Evolutionary conservation across 2,113 vertebrate species (phyloP), one percentile per base, ranked within the genome.

Genomic region (Tachysurus vachellii): DNA sequence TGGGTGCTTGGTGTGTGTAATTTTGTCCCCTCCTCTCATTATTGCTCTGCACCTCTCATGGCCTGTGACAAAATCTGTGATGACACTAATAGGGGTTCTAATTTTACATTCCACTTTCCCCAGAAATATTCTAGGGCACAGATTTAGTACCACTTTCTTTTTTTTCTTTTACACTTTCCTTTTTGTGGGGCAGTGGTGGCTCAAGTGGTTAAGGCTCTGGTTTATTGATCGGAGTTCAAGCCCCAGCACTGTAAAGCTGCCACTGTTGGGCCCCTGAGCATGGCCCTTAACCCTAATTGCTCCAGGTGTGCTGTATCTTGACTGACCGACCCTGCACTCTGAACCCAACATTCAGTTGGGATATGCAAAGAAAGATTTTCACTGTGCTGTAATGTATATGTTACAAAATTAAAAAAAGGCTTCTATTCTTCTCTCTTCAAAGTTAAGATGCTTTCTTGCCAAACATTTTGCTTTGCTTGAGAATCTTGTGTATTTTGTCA

Each of bases 1-100:
- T 54, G 50, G 75, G 50, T 0, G 1, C 17, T 19, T 79, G 76
- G 53, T 57, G 76, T 19, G n/a, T 36, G 28, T 80, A 81, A 61
- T 81, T 81, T 81, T 44, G 56, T 61, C 79, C 31, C 56, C n/a
- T n/a, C 44, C 57, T 81, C 79, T 81, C 28, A 61, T 61, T 81
- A 81, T 61, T 81, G 56, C 56, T 57, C 28, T 80, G 13, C 53
- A 80, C 76, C 28, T 56, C n/a, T 80, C 17, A 59, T 42, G 56
- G 54, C 19, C 28, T 23, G 10, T 80, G 77, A 80, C 54, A 61
- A 61, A 80, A 80, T 61, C 14, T 61, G 79, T 80, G 50, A 17
- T 68, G n/a, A 68, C 21, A 53, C 16, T 54, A 36, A 83, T 66
- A 12, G 4, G 23, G 61, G n/a, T 5, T 68, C 62, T 66, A 64